Conservation (phyloP, 30 jellyfish, hydroid and myxozoan species). For the Hydractinia symbiolongicarpus region DNA sequence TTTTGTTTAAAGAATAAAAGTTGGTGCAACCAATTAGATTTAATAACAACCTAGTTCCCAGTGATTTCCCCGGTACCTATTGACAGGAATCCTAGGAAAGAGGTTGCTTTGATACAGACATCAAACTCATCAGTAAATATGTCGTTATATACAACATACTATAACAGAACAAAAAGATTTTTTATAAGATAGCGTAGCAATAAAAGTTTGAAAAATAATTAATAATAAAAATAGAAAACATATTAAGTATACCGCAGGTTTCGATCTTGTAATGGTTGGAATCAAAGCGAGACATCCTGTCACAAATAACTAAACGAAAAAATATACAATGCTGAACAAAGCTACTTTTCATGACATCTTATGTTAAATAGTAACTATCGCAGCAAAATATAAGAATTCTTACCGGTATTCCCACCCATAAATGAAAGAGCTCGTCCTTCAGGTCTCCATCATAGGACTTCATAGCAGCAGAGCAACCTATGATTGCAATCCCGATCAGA, state of each 20-base stretch:
- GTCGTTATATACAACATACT: too few species aligned
- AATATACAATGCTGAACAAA: neutral
- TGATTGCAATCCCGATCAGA: conserved; percentile 57
- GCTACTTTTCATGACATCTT: neutral
- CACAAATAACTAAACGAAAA: conserved; percentile 26
- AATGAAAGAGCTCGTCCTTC: conserved; percentile 64
- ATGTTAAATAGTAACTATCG: neutral
- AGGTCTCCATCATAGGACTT: conserved; percentile 46
- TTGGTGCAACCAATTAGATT: too few species aligned
- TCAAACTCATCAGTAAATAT: too few species aligned
- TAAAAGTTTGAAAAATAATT: neutral
- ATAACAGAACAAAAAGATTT: too few species aligned
- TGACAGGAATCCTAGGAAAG: too few species aligned
- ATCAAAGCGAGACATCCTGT: conserved; percentile 14
- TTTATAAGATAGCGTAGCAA: too few species aligned
- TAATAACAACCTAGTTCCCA: too few species aligned
- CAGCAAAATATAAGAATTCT: conserved; percentile 9
- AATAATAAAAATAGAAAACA: neutral
- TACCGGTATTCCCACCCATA: conserved; percentile 91
- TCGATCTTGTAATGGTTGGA: neutral
- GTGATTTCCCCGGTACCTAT: too few species aligned
- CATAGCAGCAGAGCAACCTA: conserved; percentile 52
- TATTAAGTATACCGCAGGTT: conserved; percentile 10
- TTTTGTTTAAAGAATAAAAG: too few species aligned
- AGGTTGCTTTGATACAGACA: too few species aligned